Conservation (phyloP, 2,888 invertebrate species). For the Hymenopus coronatus region DNA sequence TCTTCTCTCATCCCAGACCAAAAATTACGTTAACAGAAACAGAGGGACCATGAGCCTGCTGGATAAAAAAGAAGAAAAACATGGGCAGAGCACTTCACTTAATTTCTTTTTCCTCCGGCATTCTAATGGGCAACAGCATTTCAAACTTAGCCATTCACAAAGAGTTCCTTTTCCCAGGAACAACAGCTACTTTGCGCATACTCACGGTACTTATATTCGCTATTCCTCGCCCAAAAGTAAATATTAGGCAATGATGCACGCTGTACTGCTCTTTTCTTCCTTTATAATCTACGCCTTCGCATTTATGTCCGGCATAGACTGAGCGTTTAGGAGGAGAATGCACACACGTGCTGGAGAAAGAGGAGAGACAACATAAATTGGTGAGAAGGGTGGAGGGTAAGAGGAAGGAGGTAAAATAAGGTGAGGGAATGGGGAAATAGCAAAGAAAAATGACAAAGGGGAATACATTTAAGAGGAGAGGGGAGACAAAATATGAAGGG, state of each 20-base stretch:
- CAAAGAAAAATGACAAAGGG: conserved; percentile 4
- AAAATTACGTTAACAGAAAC: not conserved
- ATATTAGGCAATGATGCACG: not conserved
- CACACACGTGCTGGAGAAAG: not conserved
- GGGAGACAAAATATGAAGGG: not conserved
- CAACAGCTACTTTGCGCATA: not conserved
- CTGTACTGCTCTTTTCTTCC: not conserved
- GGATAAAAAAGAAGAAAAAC: not conserved
- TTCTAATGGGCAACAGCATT: not conserved
- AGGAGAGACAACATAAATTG: not conserved
- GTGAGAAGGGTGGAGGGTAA: not conserved
- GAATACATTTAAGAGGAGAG: not conserved
- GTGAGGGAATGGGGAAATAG: not conserved
- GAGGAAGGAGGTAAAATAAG: not conserved
- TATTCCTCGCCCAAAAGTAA: not conserved
- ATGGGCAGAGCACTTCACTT: not conserved
- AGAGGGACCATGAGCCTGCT: not conserved
- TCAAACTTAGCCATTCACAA: not conserved
- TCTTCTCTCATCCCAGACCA: not conserved
- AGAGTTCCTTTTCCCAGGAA: not conserved
- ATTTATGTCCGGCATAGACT: not conserved
- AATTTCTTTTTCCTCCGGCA: not conserved
- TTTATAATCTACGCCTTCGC: not conserved
- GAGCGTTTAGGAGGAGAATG: not conserved
- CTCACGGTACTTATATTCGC: not conserved